These are phyloP conservation scores for Cepaea nemoralis DNA, from an alignment of 1,140 invertebrate species.

Conservation along the genomic window DNA sequence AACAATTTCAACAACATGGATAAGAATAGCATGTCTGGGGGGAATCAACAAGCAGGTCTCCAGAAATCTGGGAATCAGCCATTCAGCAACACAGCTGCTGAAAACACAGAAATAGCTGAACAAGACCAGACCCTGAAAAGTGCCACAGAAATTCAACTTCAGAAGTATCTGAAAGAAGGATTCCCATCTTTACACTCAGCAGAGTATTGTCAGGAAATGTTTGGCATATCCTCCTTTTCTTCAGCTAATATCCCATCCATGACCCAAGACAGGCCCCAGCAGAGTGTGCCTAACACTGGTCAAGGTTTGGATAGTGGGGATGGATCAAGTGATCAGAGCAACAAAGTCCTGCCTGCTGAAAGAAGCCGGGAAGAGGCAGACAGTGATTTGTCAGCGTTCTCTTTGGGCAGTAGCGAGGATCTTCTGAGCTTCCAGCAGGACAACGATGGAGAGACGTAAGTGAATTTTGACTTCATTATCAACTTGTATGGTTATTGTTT, in stretches of 20 bases:
- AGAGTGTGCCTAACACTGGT: not conserved
- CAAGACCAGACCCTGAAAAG: not conserved
- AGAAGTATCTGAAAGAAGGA: not conserved
- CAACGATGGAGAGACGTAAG: slow-evolving; percentile 15
- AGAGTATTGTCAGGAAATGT: not conserved
- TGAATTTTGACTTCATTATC: too few relatives aligned
- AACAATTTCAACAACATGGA: too few relatives aligned
- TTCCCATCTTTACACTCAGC: not conserved
- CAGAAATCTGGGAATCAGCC: too few relatives aligned
- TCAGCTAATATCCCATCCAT: not conserved
- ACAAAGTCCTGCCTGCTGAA: not conserved
- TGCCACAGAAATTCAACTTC: not conserved
- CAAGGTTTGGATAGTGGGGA: not conserved
- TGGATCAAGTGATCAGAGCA: not conserved
- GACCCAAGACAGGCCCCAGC: not conserved
- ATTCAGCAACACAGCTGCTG: too few relatives aligned
- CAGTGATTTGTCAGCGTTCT: slow-evolving; percentile 1
- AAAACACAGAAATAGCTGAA: too few relatives aligned
- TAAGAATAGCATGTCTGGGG: too few relatives aligned
- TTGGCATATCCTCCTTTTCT: not conserved
- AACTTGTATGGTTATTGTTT: too few relatives aligned
- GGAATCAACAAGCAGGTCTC: too few relatives aligned
- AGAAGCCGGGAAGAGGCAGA: not conserved
- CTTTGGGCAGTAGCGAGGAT: not conserved
- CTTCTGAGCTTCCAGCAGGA: not conserved